Evolutionary conservation across 2,888 invertebrate species (phyloP), one percentile per base, ranked within the genome.

Genomic region (Entomobrya multifasciata): DNA sequence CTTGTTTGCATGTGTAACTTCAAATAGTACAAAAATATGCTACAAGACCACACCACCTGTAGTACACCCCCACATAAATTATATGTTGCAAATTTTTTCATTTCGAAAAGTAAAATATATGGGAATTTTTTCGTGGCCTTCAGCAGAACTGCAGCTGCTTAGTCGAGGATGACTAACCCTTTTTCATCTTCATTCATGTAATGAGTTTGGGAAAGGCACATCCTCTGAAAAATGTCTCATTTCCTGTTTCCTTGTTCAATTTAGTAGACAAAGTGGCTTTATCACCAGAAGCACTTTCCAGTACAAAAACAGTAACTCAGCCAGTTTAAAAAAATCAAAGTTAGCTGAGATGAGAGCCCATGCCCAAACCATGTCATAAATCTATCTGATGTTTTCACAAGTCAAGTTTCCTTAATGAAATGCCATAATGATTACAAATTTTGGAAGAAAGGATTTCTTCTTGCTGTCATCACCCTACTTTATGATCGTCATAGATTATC

Each of bases 91-190:
- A 17, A 52, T 52, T 52, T 52, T 52, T 49, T 49, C 49, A 49
- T 49, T n/a, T n/a, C n/a, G n/a, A n/a, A 49, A 49, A n/a, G 13
- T 3, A 49, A 65, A 20, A 22, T 70, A 13, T 47, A 22, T 70
- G 47, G 20, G 36, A 20, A 78, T 78, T 78, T 78, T 78, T 78
- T 44, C 78, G 30, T 60, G 78, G 60, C 78, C 78, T 78, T 60
- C 60, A 44, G 22, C 10, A 20, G 22, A 0, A 70, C 20, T 10
- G 52, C 52, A 52, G 52, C 52, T 52, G 52, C n/a, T 20, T 62
- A n/a, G n/a, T 67, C 41, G n/a, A 36, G 20, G 20, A 67, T 36
- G 41, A 67, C 41, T 52, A 52, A 67, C 67, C 67, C 67, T 22
- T 41, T n/a, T 3, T 25, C 36, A 36, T n/a, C n/a, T 10, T 67